Base-by-base conservation (phyloP, 2,888 invertebrate species). In the Apamea sordens region DNA sequence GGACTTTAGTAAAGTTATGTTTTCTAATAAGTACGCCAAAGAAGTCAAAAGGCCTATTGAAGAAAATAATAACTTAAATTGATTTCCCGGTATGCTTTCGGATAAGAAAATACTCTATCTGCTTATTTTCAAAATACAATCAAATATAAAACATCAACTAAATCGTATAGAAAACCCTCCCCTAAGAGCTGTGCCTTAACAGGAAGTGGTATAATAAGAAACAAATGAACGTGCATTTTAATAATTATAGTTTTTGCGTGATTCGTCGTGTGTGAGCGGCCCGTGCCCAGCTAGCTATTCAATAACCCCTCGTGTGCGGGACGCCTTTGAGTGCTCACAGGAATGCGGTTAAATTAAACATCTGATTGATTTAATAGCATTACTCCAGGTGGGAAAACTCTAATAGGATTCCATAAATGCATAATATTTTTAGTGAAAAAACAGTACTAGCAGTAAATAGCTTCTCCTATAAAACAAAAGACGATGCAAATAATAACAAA, bases 181-280 rank as follows among this genome's bases (percentile, higher is more conserved):
- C 36, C 1, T n/a, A 61, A 44, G 13, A 18, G 32, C 69, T 70
- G 21, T 13, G 7, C 73, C 77, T 88, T 86, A 85, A 77, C 67
- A 81, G 75, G 82, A 79, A 86, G 61, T 85, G n/a, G 50, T 78
- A 65, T 79, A 73, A 82, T 28, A 75, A 75, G 47, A 78, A 77
- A 73, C 59, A 73, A 88, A 75, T 77, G 67, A 81, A 68, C 47
- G 63, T 61, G 63, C 71, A 71, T 78, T 73, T 71, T 83, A 53
- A 82, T 88, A 82, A 88, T 74, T 78, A 86, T 78, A 84, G 86
- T 89, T 89, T 90, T 87, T 90, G 83, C 82, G 71, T 68, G 36
- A 53, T 72, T 75, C 91, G 73, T 86, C 90, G 89, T 91, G 90
- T 90, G 91, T 56, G 90, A 89, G 79, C 89, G 81, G 80, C 82